A percentile compares a stretch with the other conserved stretches of the same genome.
Evolutionary conservation across 2,888 invertebrate species (phyloP).

Genomic region (Drosophila trichaetosa): DNA sequence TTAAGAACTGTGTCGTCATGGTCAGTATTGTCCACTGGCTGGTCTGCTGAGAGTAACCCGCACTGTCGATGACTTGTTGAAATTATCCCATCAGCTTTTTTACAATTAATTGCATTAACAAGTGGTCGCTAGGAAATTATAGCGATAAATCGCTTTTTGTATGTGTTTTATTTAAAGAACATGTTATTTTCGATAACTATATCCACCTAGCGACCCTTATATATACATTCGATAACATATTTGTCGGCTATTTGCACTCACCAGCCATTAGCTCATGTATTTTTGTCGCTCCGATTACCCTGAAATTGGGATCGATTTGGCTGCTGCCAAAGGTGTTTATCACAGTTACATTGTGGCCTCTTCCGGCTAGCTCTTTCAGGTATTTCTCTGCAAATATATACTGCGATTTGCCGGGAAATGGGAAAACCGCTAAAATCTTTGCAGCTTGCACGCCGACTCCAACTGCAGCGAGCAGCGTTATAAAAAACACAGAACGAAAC

Average conservation of each 20-base stretch:
- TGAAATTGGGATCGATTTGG: conserved; percentile 71
- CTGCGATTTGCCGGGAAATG: conserved; percentile 77
- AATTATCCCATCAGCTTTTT: conserved; percentile 6
- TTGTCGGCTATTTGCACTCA: conserved; percentile 11
- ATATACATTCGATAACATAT: neutral
- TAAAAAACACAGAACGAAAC: neutral
- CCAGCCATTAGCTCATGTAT: conserved; percentile 67
- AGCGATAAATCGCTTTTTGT: neutral
- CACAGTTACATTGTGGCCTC: conserved; percentile 83
- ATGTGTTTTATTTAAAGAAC: neutral
- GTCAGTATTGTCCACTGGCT: conserved; percentile 54
- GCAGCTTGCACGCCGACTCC: conserved; percentile 42
- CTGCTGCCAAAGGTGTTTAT: conserved; percentile 79
- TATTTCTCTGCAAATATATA: conserved; percentile 81
- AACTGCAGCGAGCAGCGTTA: conserved; percentile 13
- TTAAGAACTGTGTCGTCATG: conserved; percentile 64
- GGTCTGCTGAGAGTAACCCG: conserved; percentile 34
- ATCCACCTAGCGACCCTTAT: neutral
- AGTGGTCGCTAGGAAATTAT: neutral
- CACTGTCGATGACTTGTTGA: conserved; percentile 40
- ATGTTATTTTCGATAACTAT: neutral
- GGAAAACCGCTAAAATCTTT: conserved; percentile 71
- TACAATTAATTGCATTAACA: neutral
- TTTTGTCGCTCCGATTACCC: conserved; percentile 68
- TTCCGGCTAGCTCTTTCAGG: conserved; percentile 77